phyloP scores from a whole-genome alignment of 1,140 invertebrate species.

The Manduca sexta region DNA sequence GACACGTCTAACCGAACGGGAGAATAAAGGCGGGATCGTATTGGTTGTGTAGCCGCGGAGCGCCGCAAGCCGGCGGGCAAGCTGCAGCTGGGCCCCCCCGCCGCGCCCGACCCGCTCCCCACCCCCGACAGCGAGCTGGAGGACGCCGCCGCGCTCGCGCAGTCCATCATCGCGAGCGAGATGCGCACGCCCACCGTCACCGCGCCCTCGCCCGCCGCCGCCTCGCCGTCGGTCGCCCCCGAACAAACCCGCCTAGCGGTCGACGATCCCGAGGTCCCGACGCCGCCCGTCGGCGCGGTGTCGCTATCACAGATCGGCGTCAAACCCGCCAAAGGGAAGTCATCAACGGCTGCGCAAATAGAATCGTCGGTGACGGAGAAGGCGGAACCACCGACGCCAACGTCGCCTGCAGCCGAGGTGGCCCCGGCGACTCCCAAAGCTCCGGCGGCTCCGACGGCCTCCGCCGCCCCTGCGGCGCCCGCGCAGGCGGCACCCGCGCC shows the following conservation, averaged over 20 bases:
- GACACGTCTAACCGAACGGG: constrained; percentile 61
- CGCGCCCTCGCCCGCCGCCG: constrained; percentile 30
- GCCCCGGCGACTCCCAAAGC: constrained; percentile 17
- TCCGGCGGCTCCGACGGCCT: background rate
- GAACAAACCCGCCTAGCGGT: constrained; percentile 33
- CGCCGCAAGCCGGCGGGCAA: constrained; percentile 58
- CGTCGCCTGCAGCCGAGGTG: constrained; percentile 10
- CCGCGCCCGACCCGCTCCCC: constrained; percentile 45
- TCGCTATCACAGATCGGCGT: constrained; percentile 65
- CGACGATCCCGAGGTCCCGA: constrained; percentile 49
- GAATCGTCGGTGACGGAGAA: constrained; percentile 40
- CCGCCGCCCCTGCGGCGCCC: constrained; percentile 10
- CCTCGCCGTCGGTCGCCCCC: constrained; percentile 16
- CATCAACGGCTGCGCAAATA: constrained; percentile 47
- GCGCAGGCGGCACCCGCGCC: constrained; percentile 17
- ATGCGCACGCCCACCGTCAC: constrained; percentile 50
- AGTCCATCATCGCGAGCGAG: constrained; percentile 65
- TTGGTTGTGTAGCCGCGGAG: constrained; percentile 72
- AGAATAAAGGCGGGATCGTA: constrained; percentile 63
- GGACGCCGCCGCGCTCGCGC: constrained; percentile 63
- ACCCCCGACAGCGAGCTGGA: constrained; percentile 70
- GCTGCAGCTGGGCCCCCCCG: constrained; percentile 48
- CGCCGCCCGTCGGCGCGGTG: constrained; percentile 56
- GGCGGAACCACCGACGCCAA: too few relatives aligned
- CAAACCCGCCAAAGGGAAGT: constrained; percentile 38